Conservation (phyloP, 2,113 vertebrate species). For the Amphiprion percula region DNA sequence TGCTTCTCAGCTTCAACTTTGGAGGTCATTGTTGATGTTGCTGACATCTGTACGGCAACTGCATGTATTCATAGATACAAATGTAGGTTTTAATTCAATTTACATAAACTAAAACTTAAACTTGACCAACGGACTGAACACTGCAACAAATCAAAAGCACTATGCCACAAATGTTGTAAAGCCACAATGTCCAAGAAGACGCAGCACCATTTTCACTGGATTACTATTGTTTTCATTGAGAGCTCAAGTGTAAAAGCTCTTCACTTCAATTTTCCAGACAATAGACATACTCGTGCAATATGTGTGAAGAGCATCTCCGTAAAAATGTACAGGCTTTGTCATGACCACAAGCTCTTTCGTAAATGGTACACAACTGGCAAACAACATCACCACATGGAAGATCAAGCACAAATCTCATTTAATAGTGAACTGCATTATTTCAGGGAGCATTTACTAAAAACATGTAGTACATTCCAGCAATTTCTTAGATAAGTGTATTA, state of each 20-base stretch:
- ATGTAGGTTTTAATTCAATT: slow-evolving; percentile 1
- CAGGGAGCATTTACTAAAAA: not conserved
- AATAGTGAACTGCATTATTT: not conserved
- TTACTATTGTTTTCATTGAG: not conserved
- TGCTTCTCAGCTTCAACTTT: slow-evolving; percentile 38
- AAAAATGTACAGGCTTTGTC: not conserved
- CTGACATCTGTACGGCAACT: slow-evolving; percentile 35
- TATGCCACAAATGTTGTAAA: not conserved
- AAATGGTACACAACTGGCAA: not conserved
- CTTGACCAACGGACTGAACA: not conserved
- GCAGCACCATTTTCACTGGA: not conserved
- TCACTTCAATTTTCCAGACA: not conserved
- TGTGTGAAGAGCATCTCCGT: not conserved
- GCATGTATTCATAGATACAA: slow-evolving; percentile 10
- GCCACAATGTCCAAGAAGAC: not conserved
- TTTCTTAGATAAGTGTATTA: too few species aligned
- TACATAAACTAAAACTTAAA: not conserved
- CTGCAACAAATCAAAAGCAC: slow-evolving; percentile 24
- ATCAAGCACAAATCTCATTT: not conserved
- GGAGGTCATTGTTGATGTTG: slow-evolving; percentile 12
- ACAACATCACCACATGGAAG: not conserved
- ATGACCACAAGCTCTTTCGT: not conserved
- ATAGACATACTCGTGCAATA: not conserved
- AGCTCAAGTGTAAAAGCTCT: not conserved
- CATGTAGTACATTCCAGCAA: not conserved